Conservation (phyloP, 1,140 invertebrate species). For the Oreohelix idahoensis region DNA sequence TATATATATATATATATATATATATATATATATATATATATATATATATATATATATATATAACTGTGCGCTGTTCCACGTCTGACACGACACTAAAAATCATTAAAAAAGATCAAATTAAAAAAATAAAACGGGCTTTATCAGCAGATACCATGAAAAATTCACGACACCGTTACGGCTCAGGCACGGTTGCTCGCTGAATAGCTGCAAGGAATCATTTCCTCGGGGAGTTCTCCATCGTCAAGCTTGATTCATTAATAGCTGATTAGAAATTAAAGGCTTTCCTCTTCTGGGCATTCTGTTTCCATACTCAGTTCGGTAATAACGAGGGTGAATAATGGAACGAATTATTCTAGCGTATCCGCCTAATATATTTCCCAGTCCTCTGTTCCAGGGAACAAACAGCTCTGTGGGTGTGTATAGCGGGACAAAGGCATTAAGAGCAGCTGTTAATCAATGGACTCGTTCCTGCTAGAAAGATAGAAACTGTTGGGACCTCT, state of each 20-base stretch:
- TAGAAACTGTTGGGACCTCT: background rate
- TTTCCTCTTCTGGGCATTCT: conserved; percentile 17
- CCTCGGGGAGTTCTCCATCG: conserved; percentile 38
- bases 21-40: no score
- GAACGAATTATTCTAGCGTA: conserved; percentile 22
- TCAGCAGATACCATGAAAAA: conserved; percentile 28
- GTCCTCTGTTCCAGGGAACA: background rate
- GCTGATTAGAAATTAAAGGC: conserved; percentile 43
- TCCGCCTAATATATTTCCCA: background rate
- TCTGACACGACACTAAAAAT: no score
- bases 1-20: no score
- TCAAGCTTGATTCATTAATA: conserved; percentile 44
- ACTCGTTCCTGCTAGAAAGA: background rate
- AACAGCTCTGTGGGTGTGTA: background rate
- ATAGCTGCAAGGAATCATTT: conserved; percentile 43
- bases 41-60: no score
- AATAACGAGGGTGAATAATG: conserved; percentile 11
- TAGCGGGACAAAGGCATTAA: background rate
- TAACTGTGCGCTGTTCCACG: no score
- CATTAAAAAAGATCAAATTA: no score
- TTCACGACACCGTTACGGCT: conserved; percentile 35
- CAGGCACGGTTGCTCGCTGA: conserved; percentile 19
- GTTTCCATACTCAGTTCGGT: background rate
- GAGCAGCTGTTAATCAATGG: background rate
- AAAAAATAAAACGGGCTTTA: background rate